A percentile compares a stretch with the other conserved stretches of the same genome.
Conservation (phyloP, 2,113 vertebrate genomes). For the Leptodactylus fuscus region DNA sequence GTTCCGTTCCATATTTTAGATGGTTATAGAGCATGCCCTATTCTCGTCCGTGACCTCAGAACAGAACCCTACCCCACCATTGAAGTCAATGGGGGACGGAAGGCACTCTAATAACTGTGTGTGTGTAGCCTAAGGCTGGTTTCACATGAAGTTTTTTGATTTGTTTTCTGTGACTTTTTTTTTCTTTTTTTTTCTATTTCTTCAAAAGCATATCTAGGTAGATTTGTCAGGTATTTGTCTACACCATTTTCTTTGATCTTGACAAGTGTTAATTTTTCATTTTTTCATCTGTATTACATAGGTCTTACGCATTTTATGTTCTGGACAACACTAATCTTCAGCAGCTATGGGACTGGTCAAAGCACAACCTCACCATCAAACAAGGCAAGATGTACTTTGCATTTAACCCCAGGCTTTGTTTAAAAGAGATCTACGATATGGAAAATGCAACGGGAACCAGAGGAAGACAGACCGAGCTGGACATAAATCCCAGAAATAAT, state of each 20-base stretch:
- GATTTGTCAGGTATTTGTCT: no score
- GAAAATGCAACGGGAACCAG: conserved; percentile 86
- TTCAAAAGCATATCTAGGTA: no score
- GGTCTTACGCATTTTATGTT: conserved; percentile 91
- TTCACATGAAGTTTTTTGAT: no score
- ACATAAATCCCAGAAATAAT: conserved; percentile 90
- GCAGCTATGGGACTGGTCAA: conserved; percentile 95
- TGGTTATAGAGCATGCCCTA: no score
- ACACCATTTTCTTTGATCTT: neutral
- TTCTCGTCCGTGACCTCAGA: no score
- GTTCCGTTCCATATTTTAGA: no score
- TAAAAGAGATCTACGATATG: conserved; percentile 94
- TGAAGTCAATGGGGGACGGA: no score
- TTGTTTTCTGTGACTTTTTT: no score
- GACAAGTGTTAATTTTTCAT: neutral
- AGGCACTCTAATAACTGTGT: no score
- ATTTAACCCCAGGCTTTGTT: conserved; percentile 92
- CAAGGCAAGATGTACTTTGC: conserved; percentile 92
- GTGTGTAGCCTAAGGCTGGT: no score
- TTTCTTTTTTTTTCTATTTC: no score
- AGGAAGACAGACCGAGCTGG: conserved; percentile 82
- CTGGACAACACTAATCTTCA: conserved; percentile 95
- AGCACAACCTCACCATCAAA: conserved; percentile 93
- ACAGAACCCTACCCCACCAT: no score
- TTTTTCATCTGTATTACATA: conserved; percentile 60